Base-by-base conservation (phyloP, 2,888 invertebrate genomes). In the Coleophora flavipennella region DNA sequence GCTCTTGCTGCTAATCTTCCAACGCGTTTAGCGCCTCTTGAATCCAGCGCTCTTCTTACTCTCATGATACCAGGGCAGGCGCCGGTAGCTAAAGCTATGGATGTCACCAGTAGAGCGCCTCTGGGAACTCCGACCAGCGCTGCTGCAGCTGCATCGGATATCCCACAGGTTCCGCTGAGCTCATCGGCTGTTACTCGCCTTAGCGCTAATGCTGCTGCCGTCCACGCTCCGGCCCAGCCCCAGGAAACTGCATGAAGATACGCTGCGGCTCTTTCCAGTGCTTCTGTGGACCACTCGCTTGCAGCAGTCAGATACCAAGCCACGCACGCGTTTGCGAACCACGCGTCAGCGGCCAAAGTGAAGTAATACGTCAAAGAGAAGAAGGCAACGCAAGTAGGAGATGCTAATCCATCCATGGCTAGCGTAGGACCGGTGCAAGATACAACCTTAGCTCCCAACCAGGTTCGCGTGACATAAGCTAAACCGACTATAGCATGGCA, bases 271-370 rank as follows among this genome's bases (percentile, higher is more conserved):
- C 92, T 90, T 70, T 95, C 95, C 38, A 96, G 88, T 2, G 95
- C 95, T 74, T 96, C 96, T 42, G 94, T 94, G 20, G 95, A 94
- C 96, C 96, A 96, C 65, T 96, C 95, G 65, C 95, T 92, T 33
- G 94, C 93, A 0, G 96, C 95, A 3, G 95, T 93, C 36, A 96
- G 86, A 62, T 94, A 93, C 93, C 96, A 96, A 41, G 95, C 94
- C 36, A 95, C 88, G 45, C 94, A 92, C 38, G 96, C 89, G 53
- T 95, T 91, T 2, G 94, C 89, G 91, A 96, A 95, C 95, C 96
- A 95, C 44, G 92, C 88, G 57, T 91, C 90, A 43, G 92, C 91
- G 36, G 93, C 92, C 58, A 94, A 76, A 27, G 92, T 91, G 60
- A 94, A 89, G 77, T 93, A 95, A 62, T 92, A 92, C 9, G 91